Percentiles rank a stretch among this genome's conserved stretches.
phyloP scores from a whole-genome alignment of 2,888 invertebrate species.

The Scaptomyza parva region DNA sequence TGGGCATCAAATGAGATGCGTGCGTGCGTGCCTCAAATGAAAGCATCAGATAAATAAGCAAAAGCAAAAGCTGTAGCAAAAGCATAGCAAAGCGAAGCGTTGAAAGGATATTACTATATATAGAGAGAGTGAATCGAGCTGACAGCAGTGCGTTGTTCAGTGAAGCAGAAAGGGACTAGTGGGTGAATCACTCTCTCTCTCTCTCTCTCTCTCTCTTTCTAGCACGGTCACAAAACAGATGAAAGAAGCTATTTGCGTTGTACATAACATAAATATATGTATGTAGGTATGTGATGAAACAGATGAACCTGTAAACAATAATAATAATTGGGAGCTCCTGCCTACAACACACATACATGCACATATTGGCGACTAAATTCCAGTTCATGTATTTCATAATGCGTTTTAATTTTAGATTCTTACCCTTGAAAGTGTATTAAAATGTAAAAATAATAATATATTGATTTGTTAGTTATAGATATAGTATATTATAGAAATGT shows the following conservation, averaged over 20 bases:
- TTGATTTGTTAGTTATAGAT: background rate
- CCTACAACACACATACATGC: too few relatives aligned
- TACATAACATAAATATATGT: background rate
- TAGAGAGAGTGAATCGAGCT: slow-evolving; percentile 40
- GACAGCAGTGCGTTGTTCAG: slow-evolving; percentile 57
- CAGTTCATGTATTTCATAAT: background rate
- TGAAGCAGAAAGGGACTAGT: slow-evolving; percentile 36
- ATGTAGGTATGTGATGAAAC: background rate
- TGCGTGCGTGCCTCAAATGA: slow-evolving; percentile 53
- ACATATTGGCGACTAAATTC: slow-evolving; percentile 7
- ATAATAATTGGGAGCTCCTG: slow-evolving; percentile 17
- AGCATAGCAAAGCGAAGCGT: background rate
- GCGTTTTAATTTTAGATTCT: background rate
- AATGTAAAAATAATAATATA: background rate
- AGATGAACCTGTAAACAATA: slow-evolving; percentile 19
- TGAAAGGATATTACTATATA: slow-evolving; percentile 12
- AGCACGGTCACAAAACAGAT: slow-evolving; percentile 2
- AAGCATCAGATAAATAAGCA: slow-evolving; percentile 14
- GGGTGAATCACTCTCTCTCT: slow-evolving; percentile 11
- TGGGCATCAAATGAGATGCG: slow-evolving; percentile 59
- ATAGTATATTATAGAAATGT: background rate
- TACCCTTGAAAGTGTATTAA: background rate
- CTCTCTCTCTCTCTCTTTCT: background rate
- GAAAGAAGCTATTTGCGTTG: slow-evolving; percentile 25
- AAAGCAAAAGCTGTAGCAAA: too few relatives aligned